Evolutionary conservation across 2,888 invertebrate genomes (phyloP).

Genomic region (Cantharis lateralis): DNA sequence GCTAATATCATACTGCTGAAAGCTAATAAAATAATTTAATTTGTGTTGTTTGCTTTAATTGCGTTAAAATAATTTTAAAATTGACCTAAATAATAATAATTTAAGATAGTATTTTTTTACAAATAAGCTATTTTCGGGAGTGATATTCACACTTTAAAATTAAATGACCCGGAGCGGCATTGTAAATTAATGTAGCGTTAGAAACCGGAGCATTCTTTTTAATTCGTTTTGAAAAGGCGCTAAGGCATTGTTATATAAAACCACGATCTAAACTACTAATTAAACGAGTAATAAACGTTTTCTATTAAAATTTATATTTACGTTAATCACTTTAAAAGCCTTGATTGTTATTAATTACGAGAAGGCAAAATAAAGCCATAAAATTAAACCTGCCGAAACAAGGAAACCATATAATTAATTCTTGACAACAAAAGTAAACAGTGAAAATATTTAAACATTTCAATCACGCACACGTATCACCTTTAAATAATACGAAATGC

Average conservation of each 20-base stretch:
- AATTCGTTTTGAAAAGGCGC: not conserved
- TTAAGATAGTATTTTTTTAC: not conserved
- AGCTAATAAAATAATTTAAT: too few relatives aligned
- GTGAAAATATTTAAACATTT: not conserved
- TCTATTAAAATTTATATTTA: not conserved
- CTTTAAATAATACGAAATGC: not conserved
- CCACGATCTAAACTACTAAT: conserved; percentile 2
- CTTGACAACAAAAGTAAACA: not conserved
- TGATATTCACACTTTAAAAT: conserved; percentile 2
- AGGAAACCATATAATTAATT: not conserved
- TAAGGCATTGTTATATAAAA: conserved; percentile 17
- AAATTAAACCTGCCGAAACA: not conserved
- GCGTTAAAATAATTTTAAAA: too few relatives aligned
- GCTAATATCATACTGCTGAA: too few relatives aligned
- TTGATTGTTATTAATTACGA: not conserved
- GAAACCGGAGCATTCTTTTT: conserved; percentile 4
- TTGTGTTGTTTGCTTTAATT: too few relatives aligned
- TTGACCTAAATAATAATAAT: not conserved
- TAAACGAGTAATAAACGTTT: conserved; percentile 5
- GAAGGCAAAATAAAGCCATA: not conserved
- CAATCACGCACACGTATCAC: not conserved
- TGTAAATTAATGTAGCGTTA: conserved; percentile 15
- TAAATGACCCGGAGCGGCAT: conserved; percentile 9
- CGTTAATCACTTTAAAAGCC: not conserved
- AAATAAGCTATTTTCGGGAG: not conserved